These are phyloP conservation scores for Dendroctonus ponderosae DNA, from an alignment of 1,140 invertebrate genomes.

Conservation along the genomic window DNA sequence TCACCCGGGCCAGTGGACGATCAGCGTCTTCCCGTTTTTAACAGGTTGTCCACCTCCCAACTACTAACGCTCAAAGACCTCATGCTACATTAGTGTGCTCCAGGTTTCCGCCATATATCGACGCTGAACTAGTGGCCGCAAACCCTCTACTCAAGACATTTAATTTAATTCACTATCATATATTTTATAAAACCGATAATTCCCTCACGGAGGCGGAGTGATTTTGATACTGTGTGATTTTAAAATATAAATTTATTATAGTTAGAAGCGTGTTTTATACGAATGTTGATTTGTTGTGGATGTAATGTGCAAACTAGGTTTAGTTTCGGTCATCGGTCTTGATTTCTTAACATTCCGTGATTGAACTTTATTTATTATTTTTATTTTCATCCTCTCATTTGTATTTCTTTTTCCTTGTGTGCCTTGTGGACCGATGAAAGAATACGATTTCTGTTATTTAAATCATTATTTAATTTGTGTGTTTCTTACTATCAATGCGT, in stretches of 20 bases:
- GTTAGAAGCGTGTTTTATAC: slow-evolving; percentile 48
- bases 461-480: slow-evolving; percentile 52
- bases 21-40: slow-evolving; percentile 54
- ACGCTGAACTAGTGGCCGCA: slow-evolving; percentile 7
- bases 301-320: slow-evolving; percentile 50
- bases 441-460: slow-evolving; percentile 51
- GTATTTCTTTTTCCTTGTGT: slow-evolving; percentile 41
- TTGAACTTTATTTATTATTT: slow-evolving; percentile 48
- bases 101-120: slow-evolving; percentile 16
- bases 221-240: slow-evolving; percentile 53
- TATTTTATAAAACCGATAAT: slow-evolving; percentile 43
- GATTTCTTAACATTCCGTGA: slow-evolving; percentile 50
- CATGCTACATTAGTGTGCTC: slow-evolving; percentile 37
- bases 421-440: slow-evolving; percentile 47
- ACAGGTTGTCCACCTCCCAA: slow-evolving; percentile 49
- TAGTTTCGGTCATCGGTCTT: slow-evolving; percentile 49
- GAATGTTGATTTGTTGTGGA: slow-evolving; percentile 42
- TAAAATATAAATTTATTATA: slow-evolving; percentile 43
- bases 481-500: slow-evolving; percentile 50
- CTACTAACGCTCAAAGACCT: slow-evolving; percentile 43
- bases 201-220: slow-evolving; percentile 45
- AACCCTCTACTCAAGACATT: slow-evolving; percentile 37
- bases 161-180: slow-evolving; percentile 45
- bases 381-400: slow-evolving; percentile 38
- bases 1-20: slow-evolving; percentile 46